phyloP scores from a whole-genome alignment of 92 coral and sea anemone genomes.

The Anthopleura xanthogrammica region DNA sequence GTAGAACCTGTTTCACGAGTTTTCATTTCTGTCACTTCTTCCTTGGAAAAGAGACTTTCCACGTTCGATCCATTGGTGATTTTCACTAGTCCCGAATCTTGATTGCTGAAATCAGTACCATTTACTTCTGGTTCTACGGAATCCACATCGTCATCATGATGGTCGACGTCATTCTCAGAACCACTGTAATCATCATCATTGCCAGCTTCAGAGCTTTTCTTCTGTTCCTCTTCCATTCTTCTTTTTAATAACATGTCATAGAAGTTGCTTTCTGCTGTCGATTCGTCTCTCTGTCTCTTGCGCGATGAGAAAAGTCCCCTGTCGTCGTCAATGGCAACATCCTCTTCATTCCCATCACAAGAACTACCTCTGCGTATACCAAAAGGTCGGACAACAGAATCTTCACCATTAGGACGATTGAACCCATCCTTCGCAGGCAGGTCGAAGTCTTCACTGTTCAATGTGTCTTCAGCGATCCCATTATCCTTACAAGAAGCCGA shows the following conservation, averaged over 20 bases:
- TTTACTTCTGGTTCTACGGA: neutral
- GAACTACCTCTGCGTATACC: neutral
- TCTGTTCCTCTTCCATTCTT: neutral
- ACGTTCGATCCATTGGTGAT: neutral
- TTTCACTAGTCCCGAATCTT: neutral
- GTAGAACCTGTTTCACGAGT: neutral
- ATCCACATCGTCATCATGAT: neutral
- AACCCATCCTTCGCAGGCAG: neutral
- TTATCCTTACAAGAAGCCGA: constrained; percentile 5
- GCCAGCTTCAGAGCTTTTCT: neutral
- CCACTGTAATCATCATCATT: neutral
- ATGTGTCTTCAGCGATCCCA: neutral
- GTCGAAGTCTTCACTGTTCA: neutral
- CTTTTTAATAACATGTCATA: neutral
- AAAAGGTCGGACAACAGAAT: no score
- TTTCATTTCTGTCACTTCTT: neutral
- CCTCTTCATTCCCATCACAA: neutral
- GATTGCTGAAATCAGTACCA: neutral
- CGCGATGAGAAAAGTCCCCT: neutral
- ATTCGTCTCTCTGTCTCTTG: constrained; percentile 1
- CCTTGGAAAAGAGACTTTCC: neutral
- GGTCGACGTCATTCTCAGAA: neutral
- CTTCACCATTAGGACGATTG: neutral
- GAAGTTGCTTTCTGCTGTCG: neutral
- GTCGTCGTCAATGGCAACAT: neutral